A percentile compares a stretch with the other conserved stretches of the same genome.
These are phyloP conservation scores for Todiramphus saurophagus DNA, from an alignment of 2,113 vertebrate genomes.

Conservation along the genomic window DNA sequence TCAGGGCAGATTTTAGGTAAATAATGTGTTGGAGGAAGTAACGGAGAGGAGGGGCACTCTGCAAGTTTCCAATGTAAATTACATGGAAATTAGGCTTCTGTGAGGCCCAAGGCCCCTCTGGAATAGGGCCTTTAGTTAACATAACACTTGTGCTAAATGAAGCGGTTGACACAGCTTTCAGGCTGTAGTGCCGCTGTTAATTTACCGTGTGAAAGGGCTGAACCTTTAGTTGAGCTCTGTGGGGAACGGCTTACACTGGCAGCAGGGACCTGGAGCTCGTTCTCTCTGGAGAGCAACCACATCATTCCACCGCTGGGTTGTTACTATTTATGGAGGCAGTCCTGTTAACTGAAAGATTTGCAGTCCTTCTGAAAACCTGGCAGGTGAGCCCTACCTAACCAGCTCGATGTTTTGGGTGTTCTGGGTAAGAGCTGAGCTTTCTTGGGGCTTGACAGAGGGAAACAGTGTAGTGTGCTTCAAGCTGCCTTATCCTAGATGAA, in stretches of 20 bases:
- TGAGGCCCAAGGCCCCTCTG: conserved; percentile 51
- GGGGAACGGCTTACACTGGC: background rate
- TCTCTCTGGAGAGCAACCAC: background rate
- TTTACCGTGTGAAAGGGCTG: conserved; percentile 58
- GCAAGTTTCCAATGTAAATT: conserved; percentile 57
- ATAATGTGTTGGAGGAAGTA: background rate
- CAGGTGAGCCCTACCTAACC: background rate
- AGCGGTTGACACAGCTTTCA: conserved; percentile 66
- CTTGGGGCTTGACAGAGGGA: background rate
- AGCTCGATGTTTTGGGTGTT: background rate
- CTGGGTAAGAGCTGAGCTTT: background rate
- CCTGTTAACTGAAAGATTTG: background rate
- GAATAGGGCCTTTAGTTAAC: conserved; percentile 63
- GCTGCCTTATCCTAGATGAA: background rate
- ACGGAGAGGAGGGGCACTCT: background rate
- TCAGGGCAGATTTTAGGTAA: background rate
- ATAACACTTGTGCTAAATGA: conserved; percentile 72
- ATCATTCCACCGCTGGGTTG: background rate
- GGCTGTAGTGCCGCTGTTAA: conserved; percentile 45
- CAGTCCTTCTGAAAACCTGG: background rate
- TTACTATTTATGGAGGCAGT: background rate
- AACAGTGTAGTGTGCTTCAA: background rate
- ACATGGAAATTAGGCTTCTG: conserved; percentile 61
- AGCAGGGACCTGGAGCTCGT: background rate
- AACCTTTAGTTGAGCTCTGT: background rate